Percentiles rank a stretch among this genome's conserved stretches.
Conservation (phyloP, 2,113 vertebrate species). For the Lagenorhynchus albirostris region DNA sequence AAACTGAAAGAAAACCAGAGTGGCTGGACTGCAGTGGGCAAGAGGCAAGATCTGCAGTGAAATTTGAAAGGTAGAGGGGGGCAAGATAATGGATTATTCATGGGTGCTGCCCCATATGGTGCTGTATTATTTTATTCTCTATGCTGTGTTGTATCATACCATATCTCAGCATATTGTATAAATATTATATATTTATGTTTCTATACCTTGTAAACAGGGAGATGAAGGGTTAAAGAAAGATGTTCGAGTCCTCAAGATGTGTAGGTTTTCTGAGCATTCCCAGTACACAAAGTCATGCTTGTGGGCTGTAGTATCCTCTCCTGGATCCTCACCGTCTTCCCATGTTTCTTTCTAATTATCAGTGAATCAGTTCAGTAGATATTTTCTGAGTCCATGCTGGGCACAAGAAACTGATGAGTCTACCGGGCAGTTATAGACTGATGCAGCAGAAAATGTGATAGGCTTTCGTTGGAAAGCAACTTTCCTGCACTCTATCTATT, state of each 20-base stretch:
- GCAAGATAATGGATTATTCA: background rate
- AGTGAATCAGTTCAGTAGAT: background rate
- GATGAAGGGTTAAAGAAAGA: background rate
- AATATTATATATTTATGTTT: background rate
- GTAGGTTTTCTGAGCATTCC: background rate
- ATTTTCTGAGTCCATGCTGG: background rate
- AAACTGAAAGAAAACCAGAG: background rate
- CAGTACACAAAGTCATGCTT: background rate
- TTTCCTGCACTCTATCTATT: background rate
- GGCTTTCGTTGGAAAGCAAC: background rate
- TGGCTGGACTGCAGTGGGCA: background rate
- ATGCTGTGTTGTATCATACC: background rate
- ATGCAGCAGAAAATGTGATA: background rate
- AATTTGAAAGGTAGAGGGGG: background rate
- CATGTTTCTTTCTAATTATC: background rate
- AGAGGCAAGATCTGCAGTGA: background rate
- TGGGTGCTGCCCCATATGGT: fast-evolving
- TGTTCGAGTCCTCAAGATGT: background rate
- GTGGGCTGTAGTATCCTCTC: background rate
- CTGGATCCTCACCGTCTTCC: no score
- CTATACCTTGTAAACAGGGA: background rate
- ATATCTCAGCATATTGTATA: background rate
- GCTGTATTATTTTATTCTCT: background rate
- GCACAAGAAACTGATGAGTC: background rate
- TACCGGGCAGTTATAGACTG: background rate